A percentile compares a stretch with the other conserved stretches of the same genome.
Conservation (phyloP, 2,888 invertebrate genomes). For the Mayetiola destructor region DNA sequence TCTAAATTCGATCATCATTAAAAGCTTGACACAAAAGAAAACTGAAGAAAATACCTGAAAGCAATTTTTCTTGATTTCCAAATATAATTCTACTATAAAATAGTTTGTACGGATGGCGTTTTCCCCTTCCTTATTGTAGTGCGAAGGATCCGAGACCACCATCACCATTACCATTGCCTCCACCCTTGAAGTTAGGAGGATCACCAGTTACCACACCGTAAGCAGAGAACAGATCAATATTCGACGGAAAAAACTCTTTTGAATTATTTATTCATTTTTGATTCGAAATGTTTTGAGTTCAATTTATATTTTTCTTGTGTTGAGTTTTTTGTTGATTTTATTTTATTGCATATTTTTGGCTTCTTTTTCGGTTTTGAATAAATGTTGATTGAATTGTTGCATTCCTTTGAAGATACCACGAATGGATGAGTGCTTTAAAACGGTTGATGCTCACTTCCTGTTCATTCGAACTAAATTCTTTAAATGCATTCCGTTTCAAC, state of each 20-base stretch:
- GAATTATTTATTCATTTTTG: conserved; percentile 18
- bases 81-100: neutral
- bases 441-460: too few species aligned
- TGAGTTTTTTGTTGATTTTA: neutral
- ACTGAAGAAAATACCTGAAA: neutral
- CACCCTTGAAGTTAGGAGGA: conserved; percentile 60
- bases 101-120: conserved; percentile 94
- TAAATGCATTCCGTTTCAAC: too few species aligned
- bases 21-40: neutral
- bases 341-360: neutral
- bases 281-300: conserved; percentile 19
- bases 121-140: conserved; percentile 91
- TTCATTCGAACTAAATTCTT: too few species aligned
- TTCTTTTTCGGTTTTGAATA: neutral
- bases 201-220: conserved; percentile 53
- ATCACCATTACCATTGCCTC: conserved; percentile 63
- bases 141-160: conserved; percentile 61
- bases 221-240: conserved; percentile 25
- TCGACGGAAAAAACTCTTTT: conserved; percentile 24
- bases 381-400: neutral
- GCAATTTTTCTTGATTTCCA: conserved; percentile 12
- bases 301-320: conserved; percentile 13
- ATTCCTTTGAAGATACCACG: too few species aligned
- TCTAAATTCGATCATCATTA: neutral
- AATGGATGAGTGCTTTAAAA: too few species aligned